Conservation (phyloP, 1,140 invertebrate genomes). For the Trichonephila clavata region DNA sequence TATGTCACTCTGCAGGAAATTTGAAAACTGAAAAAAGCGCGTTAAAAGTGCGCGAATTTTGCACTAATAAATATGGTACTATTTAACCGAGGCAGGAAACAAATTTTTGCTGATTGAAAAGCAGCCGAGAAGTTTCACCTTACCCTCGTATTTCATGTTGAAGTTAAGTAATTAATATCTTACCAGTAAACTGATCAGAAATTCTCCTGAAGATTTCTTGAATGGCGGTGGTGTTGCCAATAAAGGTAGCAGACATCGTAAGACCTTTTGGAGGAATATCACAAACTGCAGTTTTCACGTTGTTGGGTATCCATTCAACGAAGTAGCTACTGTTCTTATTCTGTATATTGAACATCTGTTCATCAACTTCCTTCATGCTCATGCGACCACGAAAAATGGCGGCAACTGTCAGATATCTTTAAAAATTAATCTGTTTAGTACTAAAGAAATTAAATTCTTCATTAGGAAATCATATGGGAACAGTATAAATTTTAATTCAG, state of each 20-base stretch:
- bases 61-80: too few relatives aligned
- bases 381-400: constrained; percentile 96
- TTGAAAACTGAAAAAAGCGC: too few relatives aligned
- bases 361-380: constrained; percentile 95
- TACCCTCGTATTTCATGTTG: too few relatives aligned
- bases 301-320: constrained; percentile 83
- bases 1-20: too few relatives aligned
- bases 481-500: too few relatives aligned
- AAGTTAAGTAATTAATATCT: neutral
- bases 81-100: too few relatives aligned
- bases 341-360: constrained; percentile 89
- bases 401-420: constrained; percentile 94
- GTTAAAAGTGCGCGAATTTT: too few relatives aligned
- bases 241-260: constrained; percentile 82
- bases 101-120: too few relatives aligned
- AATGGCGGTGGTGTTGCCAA: constrained; percentile 81
- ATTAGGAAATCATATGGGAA: too few relatives aligned
- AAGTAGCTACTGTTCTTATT: constrained; percentile 85
- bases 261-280: constrained; percentile 82
- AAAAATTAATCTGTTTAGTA: too few relatives aligned
- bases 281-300: constrained; percentile 82
- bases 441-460: too few relatives aligned
- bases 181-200: constrained; percentile 81
- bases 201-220: constrained; percentile 81
- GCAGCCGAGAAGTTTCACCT: too few relatives aligned